A percentile compares a stretch with the other conserved stretches of the same genome.
phyloP scores from a whole-genome alignment of 2,113 vertebrate species.

The Panurus biarmicus region DNA sequence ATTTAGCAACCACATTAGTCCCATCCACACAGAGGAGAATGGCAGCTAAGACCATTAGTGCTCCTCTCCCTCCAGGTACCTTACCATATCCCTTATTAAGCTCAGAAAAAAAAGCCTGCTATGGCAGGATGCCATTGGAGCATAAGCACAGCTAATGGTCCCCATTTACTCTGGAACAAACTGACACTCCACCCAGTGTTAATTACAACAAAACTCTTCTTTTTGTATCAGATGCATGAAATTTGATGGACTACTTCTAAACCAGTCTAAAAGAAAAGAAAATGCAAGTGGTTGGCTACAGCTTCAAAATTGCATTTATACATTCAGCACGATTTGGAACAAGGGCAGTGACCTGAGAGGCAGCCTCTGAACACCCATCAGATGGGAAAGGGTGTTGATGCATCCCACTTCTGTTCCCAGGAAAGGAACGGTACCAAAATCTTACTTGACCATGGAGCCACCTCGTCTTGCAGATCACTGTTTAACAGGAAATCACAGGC shows the following conservation, averaged over 20 bases:
- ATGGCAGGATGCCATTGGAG: constrained; percentile 16
- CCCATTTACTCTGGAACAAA: neutral
- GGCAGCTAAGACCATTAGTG: neutral
- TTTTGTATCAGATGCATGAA: neutral
- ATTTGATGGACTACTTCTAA: neutral
- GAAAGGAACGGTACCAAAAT: neutral
- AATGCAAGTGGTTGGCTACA: neutral
- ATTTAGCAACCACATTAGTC: neutral
- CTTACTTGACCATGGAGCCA: neutral
- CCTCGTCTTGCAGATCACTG: neutral
- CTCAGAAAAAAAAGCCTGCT: constrained; percentile 17
- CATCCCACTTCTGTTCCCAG: neutral
- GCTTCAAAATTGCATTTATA: neutral
- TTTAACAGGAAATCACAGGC: neutral
- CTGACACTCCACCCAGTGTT: neutral
- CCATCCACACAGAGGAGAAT: neutral
- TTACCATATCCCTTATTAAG: constrained; percentile 46
- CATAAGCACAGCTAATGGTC: constrained; percentile 19
- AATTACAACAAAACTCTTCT: neutral
- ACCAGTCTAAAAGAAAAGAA: neutral
- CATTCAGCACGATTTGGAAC: neutral
- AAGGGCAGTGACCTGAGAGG: neutral
- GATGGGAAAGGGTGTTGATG: neutral
- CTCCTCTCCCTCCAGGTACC: constrained; percentile 7
- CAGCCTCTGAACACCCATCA: neutral